Conservation (phyloP, 2,113 vertebrate genomes). For the Choloepus hoffmanni region DNA sequence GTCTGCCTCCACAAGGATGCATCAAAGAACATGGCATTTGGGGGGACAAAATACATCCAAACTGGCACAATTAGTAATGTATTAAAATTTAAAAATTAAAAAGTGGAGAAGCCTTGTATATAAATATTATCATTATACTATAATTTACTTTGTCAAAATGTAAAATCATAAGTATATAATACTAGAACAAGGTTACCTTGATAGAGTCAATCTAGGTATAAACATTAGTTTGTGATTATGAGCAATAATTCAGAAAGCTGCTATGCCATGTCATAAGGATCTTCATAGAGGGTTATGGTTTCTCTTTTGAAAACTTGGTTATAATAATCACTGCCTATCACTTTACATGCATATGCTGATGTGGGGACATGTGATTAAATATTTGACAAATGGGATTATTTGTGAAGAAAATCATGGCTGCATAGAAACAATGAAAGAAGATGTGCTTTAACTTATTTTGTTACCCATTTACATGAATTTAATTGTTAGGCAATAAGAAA, state of each 20-base stretch:
- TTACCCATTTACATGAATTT: not conserved
- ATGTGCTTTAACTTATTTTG: no score
- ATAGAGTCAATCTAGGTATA: not conserved
- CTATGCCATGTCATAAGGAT: not conserved
- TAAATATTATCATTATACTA: no score
- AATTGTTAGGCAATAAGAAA: not conserved
- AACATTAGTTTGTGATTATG: not conserved
- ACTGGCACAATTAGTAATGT: no score
- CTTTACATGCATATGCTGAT: no score
- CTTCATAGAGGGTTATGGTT: not conserved
- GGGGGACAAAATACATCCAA: no score
- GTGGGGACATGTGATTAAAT: no score
- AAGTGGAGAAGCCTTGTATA: not conserved
- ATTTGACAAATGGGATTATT: no score
- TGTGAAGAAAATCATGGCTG: no score
- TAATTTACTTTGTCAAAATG: not conserved
- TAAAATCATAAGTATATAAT: not conserved
- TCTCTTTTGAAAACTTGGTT: not conserved
- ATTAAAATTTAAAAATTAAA: not conserved
- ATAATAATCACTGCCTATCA: not conserved
- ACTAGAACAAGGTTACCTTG: not conserved
- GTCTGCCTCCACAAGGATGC: no score
- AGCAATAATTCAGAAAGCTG: not conserved
- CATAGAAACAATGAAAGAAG: no score
- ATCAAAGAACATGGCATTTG: no score